Evolutionary conservation across 2,888 invertebrate species (phyloP).

Genomic region (Hypsopygia costalis): DNA sequence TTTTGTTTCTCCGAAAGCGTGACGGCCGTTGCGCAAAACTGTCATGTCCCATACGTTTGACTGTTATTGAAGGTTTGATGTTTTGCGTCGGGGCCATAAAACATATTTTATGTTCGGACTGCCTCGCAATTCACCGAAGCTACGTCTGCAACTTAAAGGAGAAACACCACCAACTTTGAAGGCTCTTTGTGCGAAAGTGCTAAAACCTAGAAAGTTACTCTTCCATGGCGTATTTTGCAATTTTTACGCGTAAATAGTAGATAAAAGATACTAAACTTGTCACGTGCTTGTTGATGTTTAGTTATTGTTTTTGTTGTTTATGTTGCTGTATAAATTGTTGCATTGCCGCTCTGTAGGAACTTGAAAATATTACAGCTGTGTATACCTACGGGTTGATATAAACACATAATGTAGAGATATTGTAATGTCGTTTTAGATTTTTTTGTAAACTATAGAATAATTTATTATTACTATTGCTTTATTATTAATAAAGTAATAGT

Average conservation of each 20-base stretch:
- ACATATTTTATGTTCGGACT: conserved; percentile 69
- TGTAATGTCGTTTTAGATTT: too few relatives aligned
- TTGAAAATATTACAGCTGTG: too few relatives aligned
- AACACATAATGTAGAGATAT: too few relatives aligned
- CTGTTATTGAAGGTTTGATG: conserved; percentile 66
- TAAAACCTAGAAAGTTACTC: conserved; percentile 64
- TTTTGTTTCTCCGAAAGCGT: conserved; percentile 21
- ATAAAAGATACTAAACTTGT: conserved; percentile 11
- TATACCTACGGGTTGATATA: too few relatives aligned
- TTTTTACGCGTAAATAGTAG: conserved; percentile 19
- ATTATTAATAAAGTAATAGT: too few relatives aligned
- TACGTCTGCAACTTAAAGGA: conserved; percentile 64
- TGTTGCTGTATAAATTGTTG: not conserved
- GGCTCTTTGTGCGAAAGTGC: conserved; percentile 59
- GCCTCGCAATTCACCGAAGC: conserved; percentile 52
- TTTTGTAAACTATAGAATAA: too few relatives aligned
- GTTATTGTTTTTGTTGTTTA: conserved; percentile 1
- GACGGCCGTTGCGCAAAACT: conserved; percentile 44
- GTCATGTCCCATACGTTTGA: conserved; percentile 45
- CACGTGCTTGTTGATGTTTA: conserved; percentile 4
- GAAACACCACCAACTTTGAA: conserved; percentile 53
- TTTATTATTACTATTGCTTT: too few relatives aligned
- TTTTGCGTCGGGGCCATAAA: conserved; percentile 66
- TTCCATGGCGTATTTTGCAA: conserved; percentile 26
- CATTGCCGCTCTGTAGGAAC: too few relatives aligned